A percentile compares a stretch with the other conserved stretches of the same genome.
These are phyloP conservation scores for Echeneis naucrates DNA, from an alignment of 2,797 vertebrate species.

Conservation along the genomic window DNA sequence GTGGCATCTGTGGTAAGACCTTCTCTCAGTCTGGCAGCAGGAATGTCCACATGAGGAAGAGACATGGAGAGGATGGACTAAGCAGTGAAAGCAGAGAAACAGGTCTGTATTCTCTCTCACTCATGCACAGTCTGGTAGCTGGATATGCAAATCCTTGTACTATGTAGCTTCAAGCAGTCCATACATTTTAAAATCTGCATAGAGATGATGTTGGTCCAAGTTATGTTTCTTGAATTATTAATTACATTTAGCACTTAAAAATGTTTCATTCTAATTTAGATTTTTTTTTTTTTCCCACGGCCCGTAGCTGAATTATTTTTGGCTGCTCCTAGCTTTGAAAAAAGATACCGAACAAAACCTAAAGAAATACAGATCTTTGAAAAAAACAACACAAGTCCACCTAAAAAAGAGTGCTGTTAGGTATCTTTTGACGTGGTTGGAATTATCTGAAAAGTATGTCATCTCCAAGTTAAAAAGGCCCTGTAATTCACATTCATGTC, in stretches of 20 bases:
- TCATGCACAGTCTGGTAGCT: constrained; percentile 28
- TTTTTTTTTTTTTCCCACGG: constrained; percentile 50
- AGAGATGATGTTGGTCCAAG: constrained; percentile 40
- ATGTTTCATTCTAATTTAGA: constrained; percentile 45
- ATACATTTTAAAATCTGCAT: constrained; percentile 61
- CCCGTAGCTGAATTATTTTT: constrained; percentile 42
- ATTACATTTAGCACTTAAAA: constrained; percentile 46
- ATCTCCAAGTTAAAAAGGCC: constrained; percentile 24
- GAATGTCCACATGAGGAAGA: constrained; percentile 97
- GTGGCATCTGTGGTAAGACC: constrained; percentile 95
- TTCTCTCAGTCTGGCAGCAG: constrained; percentile 99
- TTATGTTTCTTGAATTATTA: constrained; percentile 62
- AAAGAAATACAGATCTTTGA: too few species aligned
- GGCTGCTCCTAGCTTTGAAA: constrained; percentile 32
- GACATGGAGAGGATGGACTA: constrained; percentile 85
- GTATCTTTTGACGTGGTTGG: constrained; percentile 35
- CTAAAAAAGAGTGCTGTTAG: constrained; percentile 4
- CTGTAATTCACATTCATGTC: constrained; percentile 21
- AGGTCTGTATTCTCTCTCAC: constrained; percentile 67
- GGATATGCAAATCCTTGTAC: constrained; percentile 57
- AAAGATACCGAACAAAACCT: too few species aligned
- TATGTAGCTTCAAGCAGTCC: constrained; percentile 51
- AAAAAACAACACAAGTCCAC: constrained; percentile 25
- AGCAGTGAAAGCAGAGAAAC: constrained; percentile 77
- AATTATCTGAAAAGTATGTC: constrained; percentile 24